Base-by-base conservation (phyloP, 2,888 invertebrate genomes). In the Cordilura impudica region DNA sequence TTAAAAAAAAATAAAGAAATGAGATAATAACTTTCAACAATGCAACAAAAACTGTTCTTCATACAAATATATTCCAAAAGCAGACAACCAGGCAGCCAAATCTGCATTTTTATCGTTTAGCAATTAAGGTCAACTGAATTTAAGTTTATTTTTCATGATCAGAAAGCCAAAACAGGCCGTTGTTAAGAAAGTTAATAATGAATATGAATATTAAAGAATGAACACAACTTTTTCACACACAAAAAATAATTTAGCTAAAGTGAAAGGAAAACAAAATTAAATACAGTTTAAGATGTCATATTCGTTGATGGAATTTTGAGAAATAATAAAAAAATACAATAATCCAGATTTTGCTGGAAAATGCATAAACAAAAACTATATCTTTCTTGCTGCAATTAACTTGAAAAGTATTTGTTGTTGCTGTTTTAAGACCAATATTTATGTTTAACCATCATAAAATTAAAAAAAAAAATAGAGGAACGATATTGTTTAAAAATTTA, bases 51-150 rank as follows among this genome's bases (percentile, higher is more conserved):
- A n/a, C n/a, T n/a, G n/a, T n/a, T n/a, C n/a, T n/a, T n/a, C n/a
- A n/a, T n/a, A n/a, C n/a, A n/a, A n/a, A n/a, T n/a, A 39, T 39
- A 39, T 39, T 39, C 4, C n/a, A n/a, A 39, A 31, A 35, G 16
- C 23, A 23, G 45, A 54, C 23, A 35, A 45, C 35, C 16, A 51
- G n/a, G 18, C 53, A 60, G 21, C 43, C 16, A 65, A n/a, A 72
- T 72, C 39, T 60, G 18, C 47, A 53, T 69, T 54, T n/a, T 67
- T 61, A 47, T 67, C 23, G 58, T 21, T 35, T 14, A 35, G 19
- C 45, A 67, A 74, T 74, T 67, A 75, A 75, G 74, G 74, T 74
- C 53, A 74, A 14, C 4, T 12, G 4, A 35, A 54, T 72, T 71
- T 61, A 45, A 63, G 43, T n/a, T n/a, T 3, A 47, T n/a, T 19